Conservation (phyloP, 2,113 vertebrate genomes). For the Scatophagus argus region DNA sequence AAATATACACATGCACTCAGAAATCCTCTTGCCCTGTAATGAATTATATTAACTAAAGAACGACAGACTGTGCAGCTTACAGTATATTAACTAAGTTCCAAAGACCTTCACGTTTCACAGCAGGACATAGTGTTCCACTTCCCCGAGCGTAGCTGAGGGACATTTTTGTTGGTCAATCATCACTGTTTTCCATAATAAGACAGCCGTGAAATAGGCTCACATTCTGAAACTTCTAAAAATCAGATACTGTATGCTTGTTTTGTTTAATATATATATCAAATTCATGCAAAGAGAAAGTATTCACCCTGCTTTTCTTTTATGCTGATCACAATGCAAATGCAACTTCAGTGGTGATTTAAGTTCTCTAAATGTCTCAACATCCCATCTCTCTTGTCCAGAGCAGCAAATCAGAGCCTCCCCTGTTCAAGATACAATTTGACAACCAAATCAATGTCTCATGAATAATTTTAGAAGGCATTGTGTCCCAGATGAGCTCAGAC, state of each 20-base stretch:
- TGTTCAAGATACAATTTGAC: constrained; percentile 45
- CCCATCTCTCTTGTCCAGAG: constrained; percentile 18
- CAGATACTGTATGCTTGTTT: constrained; percentile 4
- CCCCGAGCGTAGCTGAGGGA: constrained; percentile 18
- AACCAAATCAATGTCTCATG: constrained; percentile 60
- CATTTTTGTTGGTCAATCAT: constrained; percentile 52
- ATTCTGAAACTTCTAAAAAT: not conserved
- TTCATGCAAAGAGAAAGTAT: constrained; percentile 34
- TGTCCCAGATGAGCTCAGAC: constrained; percentile 19
- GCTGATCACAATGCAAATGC: constrained; percentile 33
- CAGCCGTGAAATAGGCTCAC: constrained; percentile 25
- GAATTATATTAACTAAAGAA: constrained; percentile 14
- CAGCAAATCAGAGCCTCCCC: constrained; percentile 39
- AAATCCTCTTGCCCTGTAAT: not conserved
- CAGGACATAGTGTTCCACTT: constrained; percentile 41
- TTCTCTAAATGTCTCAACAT: constrained; percentile 24
- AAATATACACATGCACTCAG: not conserved
- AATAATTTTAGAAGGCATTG: constrained; percentile 48
- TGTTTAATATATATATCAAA: constrained; percentile 13
- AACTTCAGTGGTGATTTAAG: constrained; percentile 24
- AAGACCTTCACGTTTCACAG: not conserved
- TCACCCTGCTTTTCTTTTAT: not conserved
- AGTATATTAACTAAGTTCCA: no score
- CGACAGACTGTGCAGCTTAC: no score
- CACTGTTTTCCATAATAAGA: not conserved